Conservation (phyloP, 2,888 invertebrate species). For the Brachypalpus laphriformis region DNA sequence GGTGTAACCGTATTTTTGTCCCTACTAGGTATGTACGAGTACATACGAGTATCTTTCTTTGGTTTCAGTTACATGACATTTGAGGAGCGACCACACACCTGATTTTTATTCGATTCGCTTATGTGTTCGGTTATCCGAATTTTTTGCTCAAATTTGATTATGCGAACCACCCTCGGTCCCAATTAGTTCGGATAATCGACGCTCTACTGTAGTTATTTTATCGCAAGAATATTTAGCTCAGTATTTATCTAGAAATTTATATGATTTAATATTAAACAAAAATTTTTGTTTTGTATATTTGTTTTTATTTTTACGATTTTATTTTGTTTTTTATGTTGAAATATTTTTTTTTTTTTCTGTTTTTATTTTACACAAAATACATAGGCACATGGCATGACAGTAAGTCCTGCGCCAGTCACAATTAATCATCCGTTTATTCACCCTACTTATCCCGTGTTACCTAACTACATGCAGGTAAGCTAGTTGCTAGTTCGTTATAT, state of each 20-base stretch:
- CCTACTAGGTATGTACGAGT: too few species aligned
- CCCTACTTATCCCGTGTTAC: constrained; percentile 83
- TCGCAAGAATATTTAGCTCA: too few species aligned
- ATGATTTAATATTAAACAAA: constrained; percentile 12
- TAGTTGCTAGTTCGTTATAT: constrained; percentile 71
- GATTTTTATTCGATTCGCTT: too few species aligned
- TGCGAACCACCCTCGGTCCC: too few species aligned
- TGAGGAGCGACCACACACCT: too few species aligned
- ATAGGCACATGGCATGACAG: constrained; percentile 84
- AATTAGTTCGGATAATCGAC: too few species aligned
- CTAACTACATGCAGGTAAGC: constrained; percentile 84
- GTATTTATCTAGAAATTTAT: neutral
- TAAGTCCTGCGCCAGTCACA: constrained; percentile 84
- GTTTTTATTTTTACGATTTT: constrained; percentile 47
- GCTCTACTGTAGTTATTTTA: too few species aligned
- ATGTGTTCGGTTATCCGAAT: too few species aligned
- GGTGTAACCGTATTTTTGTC: too few species aligned
- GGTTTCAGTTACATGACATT: too few species aligned
- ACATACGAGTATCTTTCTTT: too few species aligned
- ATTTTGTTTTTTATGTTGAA: constrained; percentile 71
- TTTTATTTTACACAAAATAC: constrained; percentile 74
- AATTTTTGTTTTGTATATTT: constrained; percentile 51
- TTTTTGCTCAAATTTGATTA: too few species aligned
- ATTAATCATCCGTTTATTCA: constrained; percentile 84
- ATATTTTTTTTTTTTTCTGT: constrained; percentile 71